Evolutionary conservation across 92 coral and sea anemone genomes (phyloP), one percentile per base, ranked within the genome.

Genomic region (Palythoa grandis): DNA sequence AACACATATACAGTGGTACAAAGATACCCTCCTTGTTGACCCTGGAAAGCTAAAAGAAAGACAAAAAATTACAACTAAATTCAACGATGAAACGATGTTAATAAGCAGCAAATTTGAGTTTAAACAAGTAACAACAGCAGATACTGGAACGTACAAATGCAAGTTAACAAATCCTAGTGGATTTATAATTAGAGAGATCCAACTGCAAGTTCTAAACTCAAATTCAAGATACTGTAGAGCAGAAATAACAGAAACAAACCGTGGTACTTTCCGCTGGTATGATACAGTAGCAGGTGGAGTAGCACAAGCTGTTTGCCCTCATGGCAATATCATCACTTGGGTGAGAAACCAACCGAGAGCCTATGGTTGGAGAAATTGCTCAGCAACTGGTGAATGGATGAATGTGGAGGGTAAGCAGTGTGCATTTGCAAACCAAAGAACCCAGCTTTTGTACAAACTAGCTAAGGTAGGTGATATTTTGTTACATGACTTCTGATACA

Each of bases 181-280:
- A 43, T 82, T 85, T 66, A 73, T 69, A 6, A 22, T 63, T 5
- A 90, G 94, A 23, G 72, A 72, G 65, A 85, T 94, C 11, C 84
- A 72, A 47, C 76, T 96, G 12, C 53, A 85, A 7, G 92, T 95
- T 39, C 88, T 96, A 1, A 83, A 88, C 15, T 70, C 93, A 0
- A 70, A 90, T 39, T 78, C 88, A 6, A 83, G 80, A 56, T 88
- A 78, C 67, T 96, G 99, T 70, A 80, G 60, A 40, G 94, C 93
- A 52, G 97, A 88, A 40, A 25, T 77, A 53, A 91, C 92, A 14
- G 86, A 88, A 78, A 91, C 92, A 4, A 77, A 78, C n/a, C 90
- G 92, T 43, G 98, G 98, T 1, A 79, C 78, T 4, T 93, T 95
- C 71, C 92, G 85, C 14, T 96, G 99, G 99, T 92, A 95, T 68